Evolutionary conservation across 92 coral and sea anemone species (phyloP).

Genomic region (Palythoa caribaeorum): DNA sequence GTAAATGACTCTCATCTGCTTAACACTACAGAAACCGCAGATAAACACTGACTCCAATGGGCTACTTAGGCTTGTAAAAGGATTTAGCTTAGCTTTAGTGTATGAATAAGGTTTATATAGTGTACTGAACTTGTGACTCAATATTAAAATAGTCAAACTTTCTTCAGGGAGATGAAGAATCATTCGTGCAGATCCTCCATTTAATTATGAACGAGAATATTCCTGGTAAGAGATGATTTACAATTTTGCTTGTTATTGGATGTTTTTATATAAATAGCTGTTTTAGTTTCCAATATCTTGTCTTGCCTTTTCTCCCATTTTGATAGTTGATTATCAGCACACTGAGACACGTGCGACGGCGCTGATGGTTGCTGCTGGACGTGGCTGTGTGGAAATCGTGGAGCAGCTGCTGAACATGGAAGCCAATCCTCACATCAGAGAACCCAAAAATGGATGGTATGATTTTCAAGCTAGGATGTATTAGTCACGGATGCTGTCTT

Average conservation of each 20-base stretch:
- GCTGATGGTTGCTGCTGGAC: slow-evolving; percentile 97
- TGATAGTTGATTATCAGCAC: slow-evolving; percentile 93
- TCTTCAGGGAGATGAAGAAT: slow-evolving; percentile 89
- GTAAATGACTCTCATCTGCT: too few relatives aligned
- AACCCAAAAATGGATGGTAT: slow-evolving; percentile 97
- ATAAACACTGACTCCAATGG: too few relatives aligned
- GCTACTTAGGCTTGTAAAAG: too few relatives aligned
- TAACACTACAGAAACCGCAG: too few relatives aligned
- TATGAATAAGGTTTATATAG: too few relatives aligned
- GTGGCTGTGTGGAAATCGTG: slow-evolving; percentile 94
- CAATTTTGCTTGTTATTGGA: neutral
- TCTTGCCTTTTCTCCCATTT: neutral
- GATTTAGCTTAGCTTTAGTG: too few relatives aligned
- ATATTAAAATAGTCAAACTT: neutral
- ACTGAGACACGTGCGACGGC: slow-evolving; percentile 97
- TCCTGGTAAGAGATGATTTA: slow-evolving; percentile 69
- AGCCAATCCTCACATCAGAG: slow-evolving; percentile 93
- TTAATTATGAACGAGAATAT: slow-evolving; percentile 93
- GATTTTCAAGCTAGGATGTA: neutral
- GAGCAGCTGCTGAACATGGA: slow-evolving; percentile 92
- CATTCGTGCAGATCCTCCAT: slow-evolving; percentile 96
- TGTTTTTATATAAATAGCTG: neutral
- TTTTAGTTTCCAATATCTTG: neutral
- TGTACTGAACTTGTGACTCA: too few relatives aligned
- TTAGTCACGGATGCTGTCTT: neutral